These are phyloP conservation scores for Drepana arcuata DNA, from an alignment of 1,140 invertebrate species.

Conservation along the genomic window DNA sequence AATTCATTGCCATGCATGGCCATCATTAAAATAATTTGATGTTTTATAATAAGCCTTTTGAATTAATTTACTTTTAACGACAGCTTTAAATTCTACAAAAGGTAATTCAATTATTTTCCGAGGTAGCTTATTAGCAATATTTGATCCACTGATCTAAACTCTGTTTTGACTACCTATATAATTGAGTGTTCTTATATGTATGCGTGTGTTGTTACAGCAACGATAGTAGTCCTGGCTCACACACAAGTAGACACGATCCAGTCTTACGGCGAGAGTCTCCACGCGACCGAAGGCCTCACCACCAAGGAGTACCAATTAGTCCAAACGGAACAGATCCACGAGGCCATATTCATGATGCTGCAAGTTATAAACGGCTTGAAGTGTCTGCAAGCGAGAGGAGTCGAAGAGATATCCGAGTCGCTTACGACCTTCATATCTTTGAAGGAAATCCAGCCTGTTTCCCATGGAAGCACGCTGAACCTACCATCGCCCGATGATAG, in stretches of 20 bases:
- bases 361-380: slow-evolving; percentile 87
- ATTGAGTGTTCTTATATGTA: too few species aligned
- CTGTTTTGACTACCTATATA: too few species aligned
- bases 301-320: slow-evolving; percentile 59
- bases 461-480: slow-evolving; percentile 60
- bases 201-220: too few species aligned
- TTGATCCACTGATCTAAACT: too few species aligned
- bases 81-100: too few species aligned
- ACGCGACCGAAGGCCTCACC: slow-evolving; percentile 62
- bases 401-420: slow-evolving; percentile 81
- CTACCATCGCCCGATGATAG: slow-evolving; percentile 51
- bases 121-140: too few species aligned
- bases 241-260: slow-evolving; percentile 80
- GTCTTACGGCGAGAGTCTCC: slow-evolving; percentile 74
- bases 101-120: too few species aligned
- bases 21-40: too few species aligned
- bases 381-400: slow-evolving; percentile 85
- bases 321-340: slow-evolving; percentile 55
- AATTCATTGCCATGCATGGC: too few species aligned
- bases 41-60: too few species aligned
- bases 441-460: slow-evolving; percentile 54
- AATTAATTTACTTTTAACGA: too few species aligned
- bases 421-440: slow-evolving; percentile 78
- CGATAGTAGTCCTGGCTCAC: slow-evolving; percentile 80
- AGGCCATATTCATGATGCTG: slow-evolving; percentile 79